Evolutionary conservation across 2,113 vertebrate species (phyloP).

Genomic region (Setophaga kirtlandii): DNA sequence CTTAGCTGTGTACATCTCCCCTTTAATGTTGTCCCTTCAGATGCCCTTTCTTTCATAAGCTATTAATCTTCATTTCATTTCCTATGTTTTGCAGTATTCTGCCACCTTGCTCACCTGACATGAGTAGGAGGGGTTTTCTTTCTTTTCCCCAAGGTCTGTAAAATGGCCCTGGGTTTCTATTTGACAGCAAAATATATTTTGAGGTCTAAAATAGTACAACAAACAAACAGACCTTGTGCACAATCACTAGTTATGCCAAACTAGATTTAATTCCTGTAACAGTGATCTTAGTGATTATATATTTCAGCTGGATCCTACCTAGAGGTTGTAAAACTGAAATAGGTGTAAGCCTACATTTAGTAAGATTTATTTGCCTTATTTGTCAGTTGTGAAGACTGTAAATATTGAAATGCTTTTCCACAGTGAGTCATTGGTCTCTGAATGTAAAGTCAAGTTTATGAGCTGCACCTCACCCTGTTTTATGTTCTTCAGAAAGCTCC

Average conservation of each 20-base stretch:
- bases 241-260: background rate
- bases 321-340: background rate
- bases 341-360: background rate
- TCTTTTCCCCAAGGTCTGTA: background rate
- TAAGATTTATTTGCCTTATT: background rate
- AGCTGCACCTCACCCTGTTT: background rate
- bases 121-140: background rate
- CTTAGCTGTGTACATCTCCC: background rate
- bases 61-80: background rate
- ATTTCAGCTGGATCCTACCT: background rate
- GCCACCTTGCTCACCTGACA: background rate
- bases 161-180: background rate
- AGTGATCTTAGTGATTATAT: background rate
- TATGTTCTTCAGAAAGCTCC: background rate
- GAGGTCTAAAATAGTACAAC: background rate
- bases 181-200: background rate
- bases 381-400: background rate
- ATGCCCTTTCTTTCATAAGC: background rate
- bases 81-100: background rate
- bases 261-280: background rate
- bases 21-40: background rate
- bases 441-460: background rate
- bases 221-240: background rate
- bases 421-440: background rate
- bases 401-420: background rate